Conservation (phyloP, 1,140 invertebrate genomes). For the Drosophila setifemur region DNA sequence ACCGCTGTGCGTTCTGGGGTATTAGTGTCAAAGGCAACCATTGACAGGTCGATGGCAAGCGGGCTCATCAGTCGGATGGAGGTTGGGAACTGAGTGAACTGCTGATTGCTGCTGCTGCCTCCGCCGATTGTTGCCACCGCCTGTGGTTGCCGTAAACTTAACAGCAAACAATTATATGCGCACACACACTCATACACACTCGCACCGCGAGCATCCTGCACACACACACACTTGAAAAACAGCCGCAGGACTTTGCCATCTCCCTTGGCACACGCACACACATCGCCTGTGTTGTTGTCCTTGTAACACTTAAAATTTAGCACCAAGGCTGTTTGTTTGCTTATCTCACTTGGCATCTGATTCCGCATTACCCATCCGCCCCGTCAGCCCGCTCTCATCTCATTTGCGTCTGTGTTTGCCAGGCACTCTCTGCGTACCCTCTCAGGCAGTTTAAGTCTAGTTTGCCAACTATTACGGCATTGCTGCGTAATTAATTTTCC, state of each 20-base stretch:
- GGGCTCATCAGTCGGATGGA: slow-evolving; percentile 28
- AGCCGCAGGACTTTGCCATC: slow-evolving; percentile 58
- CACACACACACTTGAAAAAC: slow-evolving; percentile 36
- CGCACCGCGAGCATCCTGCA: not conserved
- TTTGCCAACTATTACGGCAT: slow-evolving; percentile 58
- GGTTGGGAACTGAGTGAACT: slow-evolving; percentile 1
- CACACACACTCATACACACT: slow-evolving; percentile 12
- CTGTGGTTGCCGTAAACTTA: slow-evolving; percentile 76
- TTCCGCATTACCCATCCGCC: slow-evolving; percentile 30
- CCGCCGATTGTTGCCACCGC: slow-evolving; percentile 65
- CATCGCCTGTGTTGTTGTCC: slow-evolving; percentile 55
- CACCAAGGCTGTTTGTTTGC: slow-evolving; percentile 78
- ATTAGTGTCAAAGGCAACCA: slow-evolving; percentile 70
- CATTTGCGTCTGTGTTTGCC: slow-evolving; percentile 26
- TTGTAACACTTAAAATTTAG: slow-evolving; percentile 81
- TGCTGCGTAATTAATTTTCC: slow-evolving; percentile 57
- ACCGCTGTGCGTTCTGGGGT: slow-evolving; percentile 40
- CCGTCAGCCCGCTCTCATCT: slow-evolving; percentile 19
- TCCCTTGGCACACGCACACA: slow-evolving; percentile 14
- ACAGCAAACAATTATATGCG: slow-evolving; percentile 74
- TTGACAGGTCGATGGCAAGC: slow-evolving; percentile 49
- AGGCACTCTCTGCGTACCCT: not conserved
- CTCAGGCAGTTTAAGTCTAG: slow-evolving; percentile 25
- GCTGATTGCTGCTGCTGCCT: slow-evolving; percentile 9
- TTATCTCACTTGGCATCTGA: slow-evolving; percentile 69